These are phyloP conservation scores for Sinocyclocheilus anshuiensis DNA, from an alignment of 2,113 vertebrate species.

Conservation along the genomic window DNA sequence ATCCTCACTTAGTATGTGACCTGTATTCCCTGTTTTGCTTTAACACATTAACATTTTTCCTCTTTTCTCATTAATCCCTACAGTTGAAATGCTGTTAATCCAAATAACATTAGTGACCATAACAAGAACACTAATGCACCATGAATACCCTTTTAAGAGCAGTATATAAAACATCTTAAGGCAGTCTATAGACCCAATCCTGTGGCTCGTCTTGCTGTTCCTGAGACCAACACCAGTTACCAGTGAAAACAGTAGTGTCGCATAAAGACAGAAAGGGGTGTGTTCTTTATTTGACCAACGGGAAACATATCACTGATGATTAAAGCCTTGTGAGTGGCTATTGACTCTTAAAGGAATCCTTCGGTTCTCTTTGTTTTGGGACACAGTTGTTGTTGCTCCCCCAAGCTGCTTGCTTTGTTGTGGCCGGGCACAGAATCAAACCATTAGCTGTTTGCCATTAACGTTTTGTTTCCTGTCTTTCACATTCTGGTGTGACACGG, in stretches of 20 bases:
- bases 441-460: constrained; percentile 62
- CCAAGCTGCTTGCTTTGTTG: constrained; percentile 27
- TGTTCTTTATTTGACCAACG: background rate
- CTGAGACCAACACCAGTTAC: constrained; percentile 88
- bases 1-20: constrained; percentile 1
- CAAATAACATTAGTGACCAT: constrained; percentile 60
- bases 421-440: constrained; percentile 1
- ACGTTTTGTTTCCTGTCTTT: constrained; percentile 64
- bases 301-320: background rate
- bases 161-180: constrained; percentile 66
- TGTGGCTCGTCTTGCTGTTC: constrained; percentile 94
- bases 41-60: constrained; percentile 51
- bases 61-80: constrained; percentile 83
- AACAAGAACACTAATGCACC: constrained; percentile 80
- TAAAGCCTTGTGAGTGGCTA: constrained; percentile 7
- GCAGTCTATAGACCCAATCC: constrained; percentile 76
- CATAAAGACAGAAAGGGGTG: constrained; percentile 5
- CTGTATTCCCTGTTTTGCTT: constrained; percentile 42
- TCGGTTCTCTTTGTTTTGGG: background rate
- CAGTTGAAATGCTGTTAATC: constrained; percentile 89
- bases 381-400: constrained; percentile 3
- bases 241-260: constrained; percentile 55
- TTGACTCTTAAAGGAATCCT: constrained; percentile 19
- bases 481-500: constrained; percentile 88
- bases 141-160: constrained; percentile 47